Percentiles rank a stretch among this genome's conserved stretches.
Evolutionary conservation across 2,797 vertebrate species (phyloP).

Genomic region (Mallotus villosus): DNA sequence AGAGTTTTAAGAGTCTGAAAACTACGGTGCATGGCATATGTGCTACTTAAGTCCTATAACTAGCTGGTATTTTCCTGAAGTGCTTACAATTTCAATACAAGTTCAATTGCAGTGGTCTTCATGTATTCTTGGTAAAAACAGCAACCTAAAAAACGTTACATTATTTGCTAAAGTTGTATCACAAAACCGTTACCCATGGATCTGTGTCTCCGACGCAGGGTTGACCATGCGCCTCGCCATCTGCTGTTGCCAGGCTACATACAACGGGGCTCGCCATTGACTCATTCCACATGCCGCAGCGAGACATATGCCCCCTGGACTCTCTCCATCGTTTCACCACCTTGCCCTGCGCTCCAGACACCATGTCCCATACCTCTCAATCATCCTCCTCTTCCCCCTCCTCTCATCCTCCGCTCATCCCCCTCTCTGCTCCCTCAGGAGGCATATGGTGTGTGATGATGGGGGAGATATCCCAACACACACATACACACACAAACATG

Average conservation of each 20-base stretch:
- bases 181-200: conserved; percentile 59
- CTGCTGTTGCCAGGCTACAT: conserved; percentile 57
- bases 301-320: conserved; percentile 62
- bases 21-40: background rate
- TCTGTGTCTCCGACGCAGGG: conserved; percentile 56
- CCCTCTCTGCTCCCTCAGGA: background rate
- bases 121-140: background rate
- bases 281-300: conserved; percentile 67
- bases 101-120: too few relatives aligned
- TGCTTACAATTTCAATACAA: too few relatives aligned
- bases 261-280: conserved; percentile 47
- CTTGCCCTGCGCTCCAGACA: conserved; percentile 43
- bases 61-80: too few relatives aligned
- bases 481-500: conserved; percentile 8
- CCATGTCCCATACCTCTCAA: conserved; percentile 42
- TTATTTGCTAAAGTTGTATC: conserved; percentile 10
- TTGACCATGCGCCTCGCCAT: conserved; percentile 57
- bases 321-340: conserved; percentile 45
- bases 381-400: conserved; percentile 46
- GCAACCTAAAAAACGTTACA: background rate
- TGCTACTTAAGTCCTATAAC: background rate
- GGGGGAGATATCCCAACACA: conserved; percentile 1
- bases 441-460: conserved; percentile 49
- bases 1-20: background rate
- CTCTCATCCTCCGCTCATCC: conserved; percentile 22